phyloP scores from a whole-genome alignment of 1,140 invertebrate genomes.

The Hydropsyche tenuis region DNA sequence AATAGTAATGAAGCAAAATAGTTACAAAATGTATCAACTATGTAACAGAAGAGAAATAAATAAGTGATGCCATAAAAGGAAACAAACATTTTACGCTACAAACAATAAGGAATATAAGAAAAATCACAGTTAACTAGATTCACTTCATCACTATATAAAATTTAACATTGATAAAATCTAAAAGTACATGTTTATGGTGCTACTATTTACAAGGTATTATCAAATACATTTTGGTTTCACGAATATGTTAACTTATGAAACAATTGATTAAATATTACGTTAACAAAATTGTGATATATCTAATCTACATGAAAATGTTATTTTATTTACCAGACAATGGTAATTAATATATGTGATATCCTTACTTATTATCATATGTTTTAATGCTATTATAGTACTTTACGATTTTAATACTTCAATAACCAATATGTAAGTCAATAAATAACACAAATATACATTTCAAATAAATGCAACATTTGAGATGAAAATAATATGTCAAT shows the following conservation, averaged over 20 bases:
- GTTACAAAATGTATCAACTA: no score
- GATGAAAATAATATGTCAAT: constrained; percentile 18
- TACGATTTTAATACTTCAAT: background rate
- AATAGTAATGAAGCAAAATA: no score
- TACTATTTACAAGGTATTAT: constrained; percentile 22
- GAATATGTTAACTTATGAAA: constrained; percentile 16
- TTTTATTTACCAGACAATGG: constrained; percentile 3
- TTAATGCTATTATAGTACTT: constrained; percentile 1
- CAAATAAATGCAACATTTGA: constrained; percentile 36
- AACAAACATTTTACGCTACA: background rate
- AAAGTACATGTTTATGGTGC: constrained; percentile 4
- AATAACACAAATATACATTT: constrained; percentile 31
- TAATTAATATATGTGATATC: background rate
- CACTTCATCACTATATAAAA: background rate
- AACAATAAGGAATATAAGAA: constrained; percentile 8
- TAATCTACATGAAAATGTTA: constrained; percentile 9
- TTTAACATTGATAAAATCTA: background rate
- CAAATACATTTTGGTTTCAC: constrained; percentile 16
- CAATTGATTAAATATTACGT: constrained; percentile 10
- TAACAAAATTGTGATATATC: constrained; percentile 15
- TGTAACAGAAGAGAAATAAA: no score
- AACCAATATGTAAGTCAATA: constrained; percentile 15
- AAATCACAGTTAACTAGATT: constrained; percentile 10
- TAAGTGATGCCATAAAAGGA: background rate
- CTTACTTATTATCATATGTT: background rate